Evolutionary conservation across 2,113 vertebrate species (phyloP), one percentile per base, ranked within the genome.

Genomic region (Phylloscopus trochilus): DNA sequence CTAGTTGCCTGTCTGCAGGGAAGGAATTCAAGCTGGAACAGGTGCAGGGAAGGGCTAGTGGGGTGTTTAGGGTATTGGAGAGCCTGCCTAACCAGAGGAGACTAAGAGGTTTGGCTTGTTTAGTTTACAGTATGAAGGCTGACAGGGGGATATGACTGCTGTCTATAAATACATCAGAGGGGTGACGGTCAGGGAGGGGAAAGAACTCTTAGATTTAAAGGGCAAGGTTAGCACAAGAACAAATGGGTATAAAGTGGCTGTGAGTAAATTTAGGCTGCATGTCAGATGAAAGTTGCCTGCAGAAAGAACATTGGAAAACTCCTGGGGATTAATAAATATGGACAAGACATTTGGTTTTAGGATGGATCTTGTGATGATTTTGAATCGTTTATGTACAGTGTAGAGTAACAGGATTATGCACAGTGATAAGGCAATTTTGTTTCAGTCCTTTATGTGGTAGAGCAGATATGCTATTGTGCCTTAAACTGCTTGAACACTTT

Each of bases 121-220:
- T 82, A 89, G 63, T 89, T 92, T 92, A 92, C 78, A 89, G 69
- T 89, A 41, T 82, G 78, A 87, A 89, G 87, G 81, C 51, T 95
- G 74, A 64, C 83, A 91, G 66, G 66, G 81, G 81, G 75, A 26
- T 72, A 72, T 3, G 62, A 73, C 20, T 84, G 44, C 73, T 89
- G 52, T 58, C 95, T 96, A 97, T 95, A 95, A 97, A 97, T 97
- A 97, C 70, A 93, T 93, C 84, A 91, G 87, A 87, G 83, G 53
- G n/a, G 58, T 89, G 86, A 70, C 35, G 3, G 3, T 84, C 53
- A 73, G 80, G 83, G 81, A 87, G 87, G 87, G 77, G 81, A 75
- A 28, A 89, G 43, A 91, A 49, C 87, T 76, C 39, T 68, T 56
- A 28, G 46, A 91, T 88, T 90, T 94, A 96, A 97, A 96, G 94